Percentiles rank a stretch among this genome's conserved stretches.
These are phyloP conservation scores for Rhinolophus ferrumequinum DNA, from an alignment of 2,113 vertebrate species.

Conservation along the genomic window DNA sequence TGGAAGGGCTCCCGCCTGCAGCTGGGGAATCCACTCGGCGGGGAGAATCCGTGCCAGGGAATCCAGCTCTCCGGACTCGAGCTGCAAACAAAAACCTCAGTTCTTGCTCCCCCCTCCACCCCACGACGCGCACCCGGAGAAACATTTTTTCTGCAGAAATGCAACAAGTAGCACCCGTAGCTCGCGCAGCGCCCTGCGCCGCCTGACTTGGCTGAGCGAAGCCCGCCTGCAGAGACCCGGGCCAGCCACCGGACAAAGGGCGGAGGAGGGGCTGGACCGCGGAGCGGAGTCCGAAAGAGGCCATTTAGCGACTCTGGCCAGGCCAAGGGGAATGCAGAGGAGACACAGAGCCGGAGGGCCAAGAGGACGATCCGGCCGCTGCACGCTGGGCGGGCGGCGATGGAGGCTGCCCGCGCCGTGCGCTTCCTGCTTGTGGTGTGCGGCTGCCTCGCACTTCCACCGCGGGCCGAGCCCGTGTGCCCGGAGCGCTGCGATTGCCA, in stretches of 20 bases:
- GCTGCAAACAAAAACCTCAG: constrained; percentile 67
- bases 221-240: constrained; percentile 22
- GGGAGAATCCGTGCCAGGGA: constrained; percentile 74
- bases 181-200: not conserved
- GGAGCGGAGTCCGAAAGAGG: constrained; percentile 63
- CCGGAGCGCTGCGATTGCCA: constrained; percentile 96
- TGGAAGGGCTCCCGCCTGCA: constrained; percentile 73
- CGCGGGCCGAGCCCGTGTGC: constrained; percentile 85
- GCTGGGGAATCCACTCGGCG: constrained; percentile 76
- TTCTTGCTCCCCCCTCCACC: constrained; percentile 6
- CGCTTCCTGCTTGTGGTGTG: constrained; percentile 83
- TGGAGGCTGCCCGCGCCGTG: constrained; percentile 83
- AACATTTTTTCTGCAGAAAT: constrained; percentile 66
- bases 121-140: constrained; percentile 38
- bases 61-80: constrained; percentile 75
- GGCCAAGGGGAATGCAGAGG: constrained; percentile 84
- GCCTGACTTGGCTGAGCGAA: constrained; percentile 56
- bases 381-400: constrained; percentile 78
- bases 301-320: constrained; percentile 71
- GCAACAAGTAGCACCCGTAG: constrained; percentile 76
- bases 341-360: constrained; percentile 78
- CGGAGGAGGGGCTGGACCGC: constrained; percentile 68
- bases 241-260: constrained; percentile 71
- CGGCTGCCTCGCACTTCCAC: constrained; percentile 80
- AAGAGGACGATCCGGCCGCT: constrained; percentile 73